Base-by-base conservation (phyloP, 2,113 vertebrate genomes). In the Tretioscincus oriximinensis region DNA sequence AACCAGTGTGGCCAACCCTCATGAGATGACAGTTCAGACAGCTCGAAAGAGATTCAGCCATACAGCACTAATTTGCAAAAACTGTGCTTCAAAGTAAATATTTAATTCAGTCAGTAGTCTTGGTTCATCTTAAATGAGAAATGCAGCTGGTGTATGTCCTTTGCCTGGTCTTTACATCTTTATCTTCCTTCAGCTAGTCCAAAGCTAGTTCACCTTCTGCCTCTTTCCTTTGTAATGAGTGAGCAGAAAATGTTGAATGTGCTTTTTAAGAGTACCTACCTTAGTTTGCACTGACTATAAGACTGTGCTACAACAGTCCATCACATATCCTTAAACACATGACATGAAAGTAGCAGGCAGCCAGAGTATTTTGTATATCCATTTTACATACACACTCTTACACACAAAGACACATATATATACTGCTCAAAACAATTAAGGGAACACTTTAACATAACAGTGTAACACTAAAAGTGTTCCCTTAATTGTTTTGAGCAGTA, bases 341-440 rank as follows among this genome's bases (percentile, higher is more conserved):
- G 8, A 10, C 12, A 74, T 0, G 22, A 47, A 81, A 78, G 54
- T 28, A 80, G 68, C 61, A 0, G 29, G 67, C 47, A 51, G 67
- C 71, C 61, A 63, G 35, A 5, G 7, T 77, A 51, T 74, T 84
- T 35, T 78, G 80, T 41, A 54, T 49, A 5, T 21, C 63, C n/a
- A 3, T 29, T 81, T 82, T 67, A 5, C 24, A 77, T 41, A n/a
- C 84, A 47, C 73, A 83, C n/a, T n/a, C n/a, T n/a, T n/a, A n/a
- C n/a, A n/a, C n/a, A n/a, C n/a, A n/a, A n/a, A n/a, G n/a, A n/a
- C n/a, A n/a, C n/a, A n/a, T n/a, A n/a, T n/a, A n/a, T n/a, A n/a
- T n/a, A n/a, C n/a, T n/a, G n/a, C n/a, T n/a, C n/a, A n/a, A n/a
- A n/a, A n/a, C n/a, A n/a, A n/a, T n/a, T n/a, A n/a, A n/a, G n/a